phyloP scores from a whole-genome alignment of 2,113 vertebrate species.

The Atherinomorus stipes region DNA sequence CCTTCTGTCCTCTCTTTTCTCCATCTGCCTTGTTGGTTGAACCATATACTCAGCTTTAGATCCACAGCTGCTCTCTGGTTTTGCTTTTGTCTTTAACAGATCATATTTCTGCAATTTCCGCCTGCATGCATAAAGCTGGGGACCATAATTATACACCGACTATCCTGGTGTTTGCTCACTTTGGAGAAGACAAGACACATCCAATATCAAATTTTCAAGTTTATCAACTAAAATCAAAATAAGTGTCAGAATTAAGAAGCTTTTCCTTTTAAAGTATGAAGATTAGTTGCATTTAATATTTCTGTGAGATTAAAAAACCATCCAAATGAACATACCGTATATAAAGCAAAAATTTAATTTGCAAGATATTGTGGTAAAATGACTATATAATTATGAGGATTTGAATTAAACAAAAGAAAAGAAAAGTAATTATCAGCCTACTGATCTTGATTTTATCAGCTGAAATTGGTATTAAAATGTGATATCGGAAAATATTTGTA shows the following conservation, averaged over 20 bases:
- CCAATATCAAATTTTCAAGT: neutral
- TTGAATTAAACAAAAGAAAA: too few species aligned
- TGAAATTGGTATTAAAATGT: too few species aligned
- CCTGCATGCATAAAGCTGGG: too few species aligned
- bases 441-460: too few species aligned
- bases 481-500: too few species aligned
- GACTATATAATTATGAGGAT: too few species aligned
- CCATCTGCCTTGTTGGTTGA: conserved; percentile 75
- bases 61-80: conserved; percentile 9
- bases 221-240: neutral
- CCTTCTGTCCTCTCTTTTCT: conserved; percentile 71
- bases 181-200: neutral
- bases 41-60: neutral
- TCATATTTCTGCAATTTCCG: neutral
- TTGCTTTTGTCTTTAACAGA: neutral
- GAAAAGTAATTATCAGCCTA: too few species aligned
- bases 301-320: neutral
- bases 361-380: too few species aligned
- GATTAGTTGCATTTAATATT: neutral
- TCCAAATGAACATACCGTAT: neutral
- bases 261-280: neutral
- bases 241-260: neutral
- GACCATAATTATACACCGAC: neutral
- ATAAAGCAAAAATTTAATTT: neutral
- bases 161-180: conserved; percentile 1